Evolutionary conservation across 2,797 vertebrate species (phyloP).

Genomic region (Lepilemur ruficaudatus): DNA sequence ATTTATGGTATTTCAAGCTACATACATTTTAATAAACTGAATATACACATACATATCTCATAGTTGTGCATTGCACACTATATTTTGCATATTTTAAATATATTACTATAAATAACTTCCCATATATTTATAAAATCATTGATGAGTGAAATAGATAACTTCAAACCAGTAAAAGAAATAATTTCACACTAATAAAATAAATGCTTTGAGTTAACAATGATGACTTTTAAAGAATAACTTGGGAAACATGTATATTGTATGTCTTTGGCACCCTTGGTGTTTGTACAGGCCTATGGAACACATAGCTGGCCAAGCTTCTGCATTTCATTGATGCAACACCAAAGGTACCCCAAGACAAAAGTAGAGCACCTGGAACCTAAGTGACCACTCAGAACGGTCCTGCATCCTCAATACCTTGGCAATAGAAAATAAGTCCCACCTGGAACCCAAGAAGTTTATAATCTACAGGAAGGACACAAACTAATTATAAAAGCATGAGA

Average conservation of each 20-base stretch:
- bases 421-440: background rate
- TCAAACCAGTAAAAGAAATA: background rate
- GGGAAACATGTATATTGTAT: background rate
- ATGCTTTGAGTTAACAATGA: background rate
- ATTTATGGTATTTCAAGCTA: background rate
- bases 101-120: background rate
- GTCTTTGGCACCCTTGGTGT: background rate
- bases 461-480: background rate
- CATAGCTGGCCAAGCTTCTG: background rate
- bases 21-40: background rate
- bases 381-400: background rate
- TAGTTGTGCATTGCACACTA: background rate
- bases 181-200: background rate
- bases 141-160: background rate
- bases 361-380: background rate
- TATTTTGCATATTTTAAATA: background rate
- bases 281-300: background rate
- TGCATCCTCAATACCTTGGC: background rate
- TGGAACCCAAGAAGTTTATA: background rate
- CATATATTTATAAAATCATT: background rate
- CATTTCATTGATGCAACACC: background rate
- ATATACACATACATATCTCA: background rate
- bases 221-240: background rate
- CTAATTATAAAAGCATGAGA: background rate
- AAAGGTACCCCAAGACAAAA: background rate